Evolutionary conservation across 2,113 vertebrate species (phyloP).

Genomic region (Oncorhynchus nerka): DNA sequence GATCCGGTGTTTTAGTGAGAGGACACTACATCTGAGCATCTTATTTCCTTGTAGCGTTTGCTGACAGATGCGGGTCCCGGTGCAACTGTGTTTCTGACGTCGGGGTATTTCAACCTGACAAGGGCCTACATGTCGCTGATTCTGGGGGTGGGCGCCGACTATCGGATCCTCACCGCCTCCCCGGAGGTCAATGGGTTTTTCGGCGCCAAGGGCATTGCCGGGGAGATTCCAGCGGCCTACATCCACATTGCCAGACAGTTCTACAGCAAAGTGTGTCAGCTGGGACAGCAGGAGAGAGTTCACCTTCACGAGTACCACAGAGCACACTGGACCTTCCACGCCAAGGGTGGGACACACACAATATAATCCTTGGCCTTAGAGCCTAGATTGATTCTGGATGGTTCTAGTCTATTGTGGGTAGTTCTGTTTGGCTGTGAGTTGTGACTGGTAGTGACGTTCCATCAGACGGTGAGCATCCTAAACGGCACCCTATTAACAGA

Average conservation of each 20-base stretch:
- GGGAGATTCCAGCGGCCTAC: slow-evolving; percentile 92
- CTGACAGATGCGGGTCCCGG: slow-evolving; percentile 81
- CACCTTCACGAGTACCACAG: slow-evolving; percentile 88
- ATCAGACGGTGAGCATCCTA: too few relatives aligned
- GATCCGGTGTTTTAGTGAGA: too few relatives aligned
- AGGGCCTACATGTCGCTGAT: slow-evolving; percentile 89
- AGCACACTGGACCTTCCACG: slow-evolving; percentile 91
- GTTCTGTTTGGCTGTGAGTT: too few relatives aligned
- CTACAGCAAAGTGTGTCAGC: slow-evolving; percentile 77
- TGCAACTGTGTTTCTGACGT: slow-evolving; percentile 84
- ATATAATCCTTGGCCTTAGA: background rate
- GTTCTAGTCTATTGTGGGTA: background rate
- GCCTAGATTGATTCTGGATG: background rate
- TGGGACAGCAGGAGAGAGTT: slow-evolving; percentile 84
- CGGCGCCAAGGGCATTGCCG: slow-evolving; percentile 90
- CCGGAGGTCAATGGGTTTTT: slow-evolving; percentile 97
- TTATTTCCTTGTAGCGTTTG: slow-evolving; percentile 68
- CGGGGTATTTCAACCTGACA: slow-evolving; percentile 97
- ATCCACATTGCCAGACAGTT: slow-evolving; percentile 90
- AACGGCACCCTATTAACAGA: too few relatives aligned
- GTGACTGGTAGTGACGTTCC: too few relatives aligned
- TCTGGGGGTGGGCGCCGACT: slow-evolving; percentile 82
- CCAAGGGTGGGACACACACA: slow-evolving; percentile 82
- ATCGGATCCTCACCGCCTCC: slow-evolving; percentile 90
- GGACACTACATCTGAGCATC: too few relatives aligned